Conservation (phyloP, 2,888 invertebrate species). For the Neocrepidodera transversa region DNA sequence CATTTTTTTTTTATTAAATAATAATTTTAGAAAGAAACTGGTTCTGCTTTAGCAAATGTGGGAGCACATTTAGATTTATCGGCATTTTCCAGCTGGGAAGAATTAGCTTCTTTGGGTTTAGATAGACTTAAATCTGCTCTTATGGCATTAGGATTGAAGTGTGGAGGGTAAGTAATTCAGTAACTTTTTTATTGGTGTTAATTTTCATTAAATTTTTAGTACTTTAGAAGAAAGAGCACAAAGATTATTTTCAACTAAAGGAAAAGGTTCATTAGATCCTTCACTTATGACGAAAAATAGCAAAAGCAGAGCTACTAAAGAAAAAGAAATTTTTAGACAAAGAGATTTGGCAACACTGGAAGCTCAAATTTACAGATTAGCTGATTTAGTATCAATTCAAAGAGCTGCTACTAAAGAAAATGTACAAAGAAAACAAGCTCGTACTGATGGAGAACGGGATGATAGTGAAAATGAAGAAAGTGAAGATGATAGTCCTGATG, state of each 20-base stretch:
- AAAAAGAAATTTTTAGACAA: constrained; percentile 73
- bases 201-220: constrained; percentile 59
- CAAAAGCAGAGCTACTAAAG: constrained; percentile 71
- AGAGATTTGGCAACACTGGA: constrained; percentile 89
- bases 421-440: constrained; percentile 96
- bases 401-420: constrained; percentile 95
- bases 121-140: constrained; percentile 97
- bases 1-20: constrained; percentile 11
- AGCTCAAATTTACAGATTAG: constrained; percentile 87
- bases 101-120: constrained; percentile 93
- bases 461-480: constrained; percentile 92
- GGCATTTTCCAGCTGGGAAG: constrained; percentile 96
- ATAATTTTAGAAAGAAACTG: constrained; percentile 80
- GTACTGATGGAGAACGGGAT: constrained; percentile 91
- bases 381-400: constrained; percentile 84
- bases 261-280: constrained; percentile 90
- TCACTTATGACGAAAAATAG: constrained; percentile 90
- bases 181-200: too few species aligned
- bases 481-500: constrained; percentile 80
- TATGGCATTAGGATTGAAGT: constrained; percentile 95
- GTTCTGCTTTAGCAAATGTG: constrained; percentile 90
- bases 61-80: constrained; percentile 98
- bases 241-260: constrained; percentile 94
- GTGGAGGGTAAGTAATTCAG: constrained; percentile 77
- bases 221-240: constrained; percentile 97